These are phyloP conservation scores for Telmatochromis sp. DNA, from an alignment of 2,113 vertebrate genomes.

Conservation along the genomic window DNA sequence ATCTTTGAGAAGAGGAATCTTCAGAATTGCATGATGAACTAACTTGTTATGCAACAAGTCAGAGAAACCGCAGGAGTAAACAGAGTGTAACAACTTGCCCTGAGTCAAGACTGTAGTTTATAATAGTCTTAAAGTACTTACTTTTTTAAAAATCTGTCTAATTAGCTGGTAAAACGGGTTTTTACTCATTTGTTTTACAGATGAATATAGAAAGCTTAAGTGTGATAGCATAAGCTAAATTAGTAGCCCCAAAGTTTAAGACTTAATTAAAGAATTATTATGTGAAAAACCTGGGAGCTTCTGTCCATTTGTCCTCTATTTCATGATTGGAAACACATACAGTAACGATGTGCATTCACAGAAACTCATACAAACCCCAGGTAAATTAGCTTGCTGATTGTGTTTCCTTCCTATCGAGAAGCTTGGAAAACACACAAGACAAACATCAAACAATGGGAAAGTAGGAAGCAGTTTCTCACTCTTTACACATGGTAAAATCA, in stretches of 20 bases:
- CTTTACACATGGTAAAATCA: conserved; percentile 6
- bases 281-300: background rate
- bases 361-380: background rate
- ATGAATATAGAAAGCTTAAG: background rate
- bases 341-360: background rate
- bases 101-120: background rate
- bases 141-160: background rate
- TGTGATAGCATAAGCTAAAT: background rate
- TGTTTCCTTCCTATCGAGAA: conserved; percentile 42
- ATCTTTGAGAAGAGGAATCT: background rate
- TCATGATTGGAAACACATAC: background rate
- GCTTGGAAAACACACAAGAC: background rate
- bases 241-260: background rate
- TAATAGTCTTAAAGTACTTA: background rate
- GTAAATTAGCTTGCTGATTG: conserved; percentile 33
- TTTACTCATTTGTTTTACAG: background rate
- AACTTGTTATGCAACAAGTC: background rate
- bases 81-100: background rate
- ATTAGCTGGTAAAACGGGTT: background rate
- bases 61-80: background rate
- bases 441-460: conserved; percentile 46
- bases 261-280: background rate
- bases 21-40: background rate
- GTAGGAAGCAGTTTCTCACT: conserved; percentile 22
- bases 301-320: background rate